phyloP scores from a whole-genome alignment of 2,888 invertebrate species.

The Apamea epomidion region DNA sequence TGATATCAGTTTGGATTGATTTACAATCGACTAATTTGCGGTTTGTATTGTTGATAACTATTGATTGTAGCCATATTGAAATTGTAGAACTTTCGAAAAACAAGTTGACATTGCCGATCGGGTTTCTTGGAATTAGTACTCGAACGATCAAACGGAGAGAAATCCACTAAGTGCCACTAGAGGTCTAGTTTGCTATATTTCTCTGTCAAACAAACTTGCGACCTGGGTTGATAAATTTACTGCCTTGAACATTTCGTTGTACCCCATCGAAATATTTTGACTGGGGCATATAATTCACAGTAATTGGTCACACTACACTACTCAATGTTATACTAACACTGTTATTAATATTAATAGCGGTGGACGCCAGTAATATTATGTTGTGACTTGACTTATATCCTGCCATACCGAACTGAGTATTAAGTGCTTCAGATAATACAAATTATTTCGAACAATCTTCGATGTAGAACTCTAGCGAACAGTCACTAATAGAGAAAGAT shows the following conservation, averaged over 20 bases:
- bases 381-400: slow-evolving; percentile 71
- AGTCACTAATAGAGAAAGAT: slow-evolving; percentile 38
- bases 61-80: slow-evolving; percentile 48
- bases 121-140: slow-evolving; percentile 57
- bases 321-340: slow-evolving; percentile 54
- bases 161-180: slow-evolving; percentile 54
- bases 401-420: slow-evolving; percentile 60
- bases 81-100: slow-evolving; percentile 53
- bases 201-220: slow-evolving; percentile 44
- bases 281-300: slow-evolving; percentile 53
- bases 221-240: slow-evolving; percentile 44
- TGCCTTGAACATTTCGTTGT: slow-evolving; percentile 42
- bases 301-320: slow-evolving; percentile 62
- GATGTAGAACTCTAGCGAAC: slow-evolving; percentile 19
- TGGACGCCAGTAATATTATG: slow-evolving; percentile 57
- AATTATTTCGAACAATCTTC: slow-evolving; percentile 38
- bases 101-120: slow-evolving; percentile 55
- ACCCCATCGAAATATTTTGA: slow-evolving; percentile 46
- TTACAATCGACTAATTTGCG: slow-evolving; percentile 55
- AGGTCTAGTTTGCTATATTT: slow-evolving; percentile 48
- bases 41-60: slow-evolving; percentile 52
- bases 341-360: slow-evolving; percentile 73
- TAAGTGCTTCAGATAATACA: slow-evolving; percentile 40
- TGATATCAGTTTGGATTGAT: slow-evolving; percentile 48
- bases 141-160: slow-evolving; percentile 55